phyloP scores from a whole-genome alignment of 2,888 invertebrate species.

The Campaea margaritaria region DNA sequence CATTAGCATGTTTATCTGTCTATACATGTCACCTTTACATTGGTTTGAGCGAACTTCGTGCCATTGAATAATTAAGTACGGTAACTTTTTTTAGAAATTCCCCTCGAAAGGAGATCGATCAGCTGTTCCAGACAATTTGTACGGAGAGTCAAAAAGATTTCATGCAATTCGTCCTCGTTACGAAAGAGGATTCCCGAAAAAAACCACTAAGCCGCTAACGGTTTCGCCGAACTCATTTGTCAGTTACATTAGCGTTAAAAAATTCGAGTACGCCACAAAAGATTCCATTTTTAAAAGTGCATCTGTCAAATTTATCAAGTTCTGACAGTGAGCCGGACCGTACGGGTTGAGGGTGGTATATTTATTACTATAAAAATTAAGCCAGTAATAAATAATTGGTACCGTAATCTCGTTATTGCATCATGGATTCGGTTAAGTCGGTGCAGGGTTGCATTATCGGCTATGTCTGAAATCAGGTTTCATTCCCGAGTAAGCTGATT shows the following conservation, averaged over 20 bases:
- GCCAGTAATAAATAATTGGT: conserved; percentile 70
- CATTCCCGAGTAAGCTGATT: conserved; percentile 10
- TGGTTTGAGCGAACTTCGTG: no score
- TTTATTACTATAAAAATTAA: conserved; percentile 59
- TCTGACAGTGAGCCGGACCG: conserved; percentile 50
- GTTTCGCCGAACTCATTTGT: conserved; percentile 54
- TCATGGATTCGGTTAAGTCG: conserved; percentile 50
- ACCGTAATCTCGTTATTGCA: conserved; percentile 71
- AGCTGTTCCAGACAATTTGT: no score
- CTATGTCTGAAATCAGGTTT: conserved; percentile 17
- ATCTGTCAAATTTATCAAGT: conserved; percentile 56
- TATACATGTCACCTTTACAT: no score
- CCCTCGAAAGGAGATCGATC: no score
- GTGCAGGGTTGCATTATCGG: conserved; percentile 16
- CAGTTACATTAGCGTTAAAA: conserved; percentile 45
- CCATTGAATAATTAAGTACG: no score
- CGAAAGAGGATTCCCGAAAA: conserved; percentile 23
- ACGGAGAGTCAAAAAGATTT: not conserved
- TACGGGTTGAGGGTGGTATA: conserved; percentile 56
- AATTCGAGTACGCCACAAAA: conserved; percentile 34
- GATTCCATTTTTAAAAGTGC: conserved; percentile 40
- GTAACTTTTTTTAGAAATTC: no score
- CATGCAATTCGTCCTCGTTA: conserved; percentile 3
- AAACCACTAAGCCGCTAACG: conserved; percentile 34
- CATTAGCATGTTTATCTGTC: no score